phyloP scores from a whole-genome alignment of 2,797 vertebrate species.

The Sebastes trivittatus region DNA sequence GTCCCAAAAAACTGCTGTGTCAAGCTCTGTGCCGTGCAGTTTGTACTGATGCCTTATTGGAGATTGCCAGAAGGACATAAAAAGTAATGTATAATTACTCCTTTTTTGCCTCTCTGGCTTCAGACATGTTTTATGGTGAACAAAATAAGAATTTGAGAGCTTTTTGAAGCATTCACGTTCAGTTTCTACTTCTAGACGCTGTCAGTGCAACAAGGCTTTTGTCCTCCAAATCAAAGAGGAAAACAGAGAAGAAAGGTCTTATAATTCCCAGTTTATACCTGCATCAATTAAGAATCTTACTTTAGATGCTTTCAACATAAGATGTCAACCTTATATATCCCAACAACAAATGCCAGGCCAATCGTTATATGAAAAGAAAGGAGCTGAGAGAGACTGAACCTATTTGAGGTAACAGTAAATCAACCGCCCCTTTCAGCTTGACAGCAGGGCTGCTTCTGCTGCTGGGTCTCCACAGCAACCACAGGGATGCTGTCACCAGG shows the following conservation, averaged over 20 bases:
- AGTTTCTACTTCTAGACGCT: neutral
- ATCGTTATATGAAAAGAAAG: neutral
- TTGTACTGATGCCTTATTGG: neutral
- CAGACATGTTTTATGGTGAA: neutral
- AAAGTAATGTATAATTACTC: neutral
- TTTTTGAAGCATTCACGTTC: neutral
- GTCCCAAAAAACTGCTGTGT: neutral
- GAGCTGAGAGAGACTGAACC: conserved; percentile 11
- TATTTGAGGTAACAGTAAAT: conserved; percentile 55
- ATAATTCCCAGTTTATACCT: neutral
- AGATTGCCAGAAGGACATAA: neutral
- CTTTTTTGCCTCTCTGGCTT: neutral
- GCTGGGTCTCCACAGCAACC: conserved; percentile 64
- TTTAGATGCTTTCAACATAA: neutral
- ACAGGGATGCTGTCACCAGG: conserved; percentile 69
- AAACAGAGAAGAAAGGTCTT: neutral
- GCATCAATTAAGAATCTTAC: neutral
- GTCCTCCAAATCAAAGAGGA: conserved; percentile 15
- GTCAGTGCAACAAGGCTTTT: neutral
- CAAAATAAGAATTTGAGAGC: neutral
- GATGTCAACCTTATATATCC: neutral
- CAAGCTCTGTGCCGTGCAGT: neutral
- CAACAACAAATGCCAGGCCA: conserved; percentile 1
- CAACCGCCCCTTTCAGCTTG: conserved; percentile 32
- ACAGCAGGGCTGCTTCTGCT: conserved; percentile 55